A percentile compares a stretch with the other conserved stretches of the same genome.
These are phyloP conservation scores for Echeneis naucrates DNA, from an alignment of 2,797 vertebrate genomes.

Conservation along the genomic window DNA sequence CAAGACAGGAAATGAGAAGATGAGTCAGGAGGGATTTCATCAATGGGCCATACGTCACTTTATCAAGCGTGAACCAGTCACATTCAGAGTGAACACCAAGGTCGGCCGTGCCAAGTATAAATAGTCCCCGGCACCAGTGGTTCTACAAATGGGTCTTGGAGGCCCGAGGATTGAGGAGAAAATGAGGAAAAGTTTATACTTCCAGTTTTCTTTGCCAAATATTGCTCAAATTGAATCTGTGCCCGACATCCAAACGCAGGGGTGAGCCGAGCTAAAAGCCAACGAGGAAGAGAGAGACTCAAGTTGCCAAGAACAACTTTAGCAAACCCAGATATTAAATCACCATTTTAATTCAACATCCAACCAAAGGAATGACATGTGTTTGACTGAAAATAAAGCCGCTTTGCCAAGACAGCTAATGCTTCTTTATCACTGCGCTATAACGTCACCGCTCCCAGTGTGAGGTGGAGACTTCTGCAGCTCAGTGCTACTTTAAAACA, in stretches of 20 bases:
- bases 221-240: slow-evolving; percentile 16
- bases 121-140: slow-evolving; percentile 51
- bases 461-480: slow-evolving; percentile 1
- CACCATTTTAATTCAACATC: background rate
- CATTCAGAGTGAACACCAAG: slow-evolving; percentile 35
- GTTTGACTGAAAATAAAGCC: background rate
- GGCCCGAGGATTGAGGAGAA: slow-evolving; percentile 29
- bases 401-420: slow-evolving; percentile 1
- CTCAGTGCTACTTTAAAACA: background rate
- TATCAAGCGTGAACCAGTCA: slow-evolving; percentile 51
- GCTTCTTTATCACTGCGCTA: background rate
- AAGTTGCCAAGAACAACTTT: background rate
- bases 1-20: slow-evolving; percentile 33
- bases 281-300: slow-evolving; percentile 13
- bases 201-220: slow-evolving; percentile 36
- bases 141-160: slow-evolving; percentile 47
- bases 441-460: background rate
- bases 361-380: background rate
- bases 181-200: slow-evolving; percentile 50
- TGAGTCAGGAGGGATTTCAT: slow-evolving; percentile 17
- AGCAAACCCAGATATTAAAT: slow-evolving; percentile 7
- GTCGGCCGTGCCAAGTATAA: slow-evolving; percentile 41
- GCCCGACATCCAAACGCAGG: slow-evolving; percentile 25
- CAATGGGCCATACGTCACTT: slow-evolving; percentile 36
- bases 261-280: background rate